Conservation (phyloP, 2,797 vertebrate genomes). For the Cirrhinus mrigala region DNA sequence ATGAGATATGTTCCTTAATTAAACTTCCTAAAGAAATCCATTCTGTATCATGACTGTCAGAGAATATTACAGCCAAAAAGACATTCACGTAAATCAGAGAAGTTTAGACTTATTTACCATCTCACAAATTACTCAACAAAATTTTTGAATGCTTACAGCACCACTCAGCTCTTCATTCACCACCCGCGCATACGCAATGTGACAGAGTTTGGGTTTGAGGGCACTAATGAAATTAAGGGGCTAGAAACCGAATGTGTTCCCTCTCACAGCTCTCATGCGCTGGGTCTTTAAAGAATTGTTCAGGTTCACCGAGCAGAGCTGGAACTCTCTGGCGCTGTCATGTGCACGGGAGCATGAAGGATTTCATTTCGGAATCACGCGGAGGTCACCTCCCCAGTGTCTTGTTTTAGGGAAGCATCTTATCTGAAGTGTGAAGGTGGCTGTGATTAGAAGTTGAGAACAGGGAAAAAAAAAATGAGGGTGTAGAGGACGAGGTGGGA, state of each 20-base stretch:
- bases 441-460: slow-evolving; percentile 18
- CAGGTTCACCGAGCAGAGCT: slow-evolving; percentile 71
- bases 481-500: slow-evolving; percentile 67
- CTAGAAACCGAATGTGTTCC: slow-evolving; percentile 29
- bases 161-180: slow-evolving; percentile 7
- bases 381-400: slow-evolving; percentile 70
- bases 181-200: neutral
- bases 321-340: slow-evolving; percentile 71
- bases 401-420: slow-evolving; percentile 64
- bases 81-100: neutral
- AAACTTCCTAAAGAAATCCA: too few relatives aligned
- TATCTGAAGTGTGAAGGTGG: slow-evolving; percentile 37
- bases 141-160: neutral
- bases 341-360: slow-evolving; percentile 70
- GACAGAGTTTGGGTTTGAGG: slow-evolving; percentile 13
- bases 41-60: too few relatives aligned
- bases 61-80: neutral
- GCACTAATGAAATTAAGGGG: slow-evolving; percentile 45
- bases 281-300: slow-evolving; percentile 74
- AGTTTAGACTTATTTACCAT: neutral
- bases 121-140: neutral
- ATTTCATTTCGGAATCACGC: slow-evolving; percentile 69
- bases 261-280: slow-evolving; percentile 63
- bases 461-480: neutral
- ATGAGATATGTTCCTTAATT: too few relatives aligned